Percentiles rank a stretch among this genome's conserved stretches.
These are phyloP conservation scores for Caenorhabditis sp. DNA, from an alignment of 2,888 invertebrate species.

Conservation along the genomic window DNA sequence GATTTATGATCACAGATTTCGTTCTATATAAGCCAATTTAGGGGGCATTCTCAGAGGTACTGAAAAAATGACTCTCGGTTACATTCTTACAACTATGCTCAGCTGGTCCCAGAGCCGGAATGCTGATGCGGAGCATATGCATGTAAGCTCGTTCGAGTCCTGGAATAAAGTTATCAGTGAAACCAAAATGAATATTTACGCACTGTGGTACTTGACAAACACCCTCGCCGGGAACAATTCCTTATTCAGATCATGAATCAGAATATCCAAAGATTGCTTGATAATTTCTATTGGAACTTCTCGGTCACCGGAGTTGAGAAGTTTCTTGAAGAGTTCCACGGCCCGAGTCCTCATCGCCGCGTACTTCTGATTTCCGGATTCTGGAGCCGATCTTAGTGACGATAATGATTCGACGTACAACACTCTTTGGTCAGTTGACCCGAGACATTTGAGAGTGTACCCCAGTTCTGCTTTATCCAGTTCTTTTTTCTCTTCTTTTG, in stretches of 20 bases:
- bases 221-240: conserved; percentile 6
- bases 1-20: too few relatives aligned
- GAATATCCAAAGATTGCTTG: background rate
- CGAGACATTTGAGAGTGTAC: conserved; percentile 34
- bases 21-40: too few relatives aligned
- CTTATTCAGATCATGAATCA: conserved; percentile 14
- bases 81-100: conserved; percentile 39
- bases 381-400: conserved; percentile 16
- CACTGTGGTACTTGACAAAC: conserved; percentile 31
- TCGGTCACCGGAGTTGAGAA: background rate
- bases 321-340: conserved; percentile 17
- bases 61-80: too few relatives aligned
- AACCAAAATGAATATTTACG: background rate
- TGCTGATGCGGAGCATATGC: conserved; percentile 7
- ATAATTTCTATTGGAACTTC: background rate
- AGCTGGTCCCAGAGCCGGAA: conserved; percentile 16
- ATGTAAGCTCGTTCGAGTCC: conserved; percentile 37
- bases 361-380: conserved; percentile 8
- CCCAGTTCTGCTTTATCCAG: conserved; percentile 18
- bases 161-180: background rate
- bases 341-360: conserved; percentile 4
- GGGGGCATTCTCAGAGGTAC: too few relatives aligned
- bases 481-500: conserved; percentile 8
- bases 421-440: background rate
- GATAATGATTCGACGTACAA: conserved; percentile 31